Conservation (phyloP, 2,113 vertebrate genomes). For the Sialia sialis region DNA sequence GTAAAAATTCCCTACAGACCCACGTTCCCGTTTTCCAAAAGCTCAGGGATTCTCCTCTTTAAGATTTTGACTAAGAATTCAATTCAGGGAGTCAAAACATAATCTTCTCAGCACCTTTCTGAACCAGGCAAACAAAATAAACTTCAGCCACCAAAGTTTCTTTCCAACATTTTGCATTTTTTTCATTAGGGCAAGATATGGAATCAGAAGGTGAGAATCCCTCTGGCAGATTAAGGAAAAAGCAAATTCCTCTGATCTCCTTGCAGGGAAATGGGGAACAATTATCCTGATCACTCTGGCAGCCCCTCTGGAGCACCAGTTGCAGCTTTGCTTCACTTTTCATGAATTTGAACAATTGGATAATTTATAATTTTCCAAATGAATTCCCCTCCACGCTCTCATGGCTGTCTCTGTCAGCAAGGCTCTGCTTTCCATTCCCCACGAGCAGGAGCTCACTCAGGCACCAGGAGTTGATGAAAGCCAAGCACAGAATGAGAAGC, state of each 20-base stretch:
- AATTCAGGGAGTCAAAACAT: not conserved
- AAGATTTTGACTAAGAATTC: not conserved
- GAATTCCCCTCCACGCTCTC: not conserved
- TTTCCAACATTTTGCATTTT: not conserved
- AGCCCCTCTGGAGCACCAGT: not conserved
- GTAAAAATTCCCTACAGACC: not conserved
- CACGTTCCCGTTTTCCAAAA: not conserved
- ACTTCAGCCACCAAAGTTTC: not conserved
- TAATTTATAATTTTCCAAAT: not conserved
- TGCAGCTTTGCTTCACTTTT: not conserved
- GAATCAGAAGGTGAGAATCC: not conserved
- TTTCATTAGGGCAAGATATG: not conserved
- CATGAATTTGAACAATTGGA: not conserved
- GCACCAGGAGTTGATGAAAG: not conserved
- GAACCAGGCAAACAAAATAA: not conserved
- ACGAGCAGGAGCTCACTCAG: not conserved
- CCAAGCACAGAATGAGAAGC: not conserved
- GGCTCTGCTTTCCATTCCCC: not conserved
- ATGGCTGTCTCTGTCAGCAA: not conserved
- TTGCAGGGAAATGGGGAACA: not conserved
- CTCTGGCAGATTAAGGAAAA: not conserved
- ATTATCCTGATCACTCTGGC: not conserved
- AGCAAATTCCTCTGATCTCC: not conserved
- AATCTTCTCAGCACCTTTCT: not conserved
- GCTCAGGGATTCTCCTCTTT: not conserved